Percentiles rank a stretch among this genome's conserved stretches.
phyloP scores from a whole-genome alignment of 2,113 vertebrate species.

The Nothocercus nigrocapillus region DNA sequence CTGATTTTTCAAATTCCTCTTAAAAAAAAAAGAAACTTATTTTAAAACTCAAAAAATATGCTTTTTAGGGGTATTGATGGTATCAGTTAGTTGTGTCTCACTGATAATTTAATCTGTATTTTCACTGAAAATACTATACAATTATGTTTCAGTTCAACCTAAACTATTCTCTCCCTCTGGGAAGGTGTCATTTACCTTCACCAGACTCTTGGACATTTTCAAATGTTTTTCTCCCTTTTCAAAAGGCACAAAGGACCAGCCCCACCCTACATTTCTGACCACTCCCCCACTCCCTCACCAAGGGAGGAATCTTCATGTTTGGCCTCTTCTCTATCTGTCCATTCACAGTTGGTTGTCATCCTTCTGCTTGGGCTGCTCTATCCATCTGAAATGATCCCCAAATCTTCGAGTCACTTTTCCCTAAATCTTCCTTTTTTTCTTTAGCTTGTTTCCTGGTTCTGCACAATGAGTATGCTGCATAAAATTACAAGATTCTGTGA shows the following conservation, averaged over 20 bases:
- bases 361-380: neutral
- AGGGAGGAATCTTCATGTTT: neutral
- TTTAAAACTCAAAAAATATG: neutral
- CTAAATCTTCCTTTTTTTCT: constrained; percentile 47
- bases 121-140: neutral
- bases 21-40: neutral
- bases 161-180: neutral
- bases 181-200: neutral
- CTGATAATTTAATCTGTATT: neutral
- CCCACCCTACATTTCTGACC: neutral
- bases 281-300: neutral
- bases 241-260: neutral
- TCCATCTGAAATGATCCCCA: constrained; percentile 14
- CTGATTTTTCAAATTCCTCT: neutral
- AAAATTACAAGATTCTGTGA: constrained; percentile 30
- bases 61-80: neutral
- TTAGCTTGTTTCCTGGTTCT: constrained; percentile 27
- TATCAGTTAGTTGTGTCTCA: neutral
- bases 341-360: constrained; percentile 1
- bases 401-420: constrained; percentile 54
- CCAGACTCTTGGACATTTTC: neutral
- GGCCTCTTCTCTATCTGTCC: neutral
- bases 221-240: neutral
- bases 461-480: neutral
- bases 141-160: neutral